phyloP scores from a whole-genome alignment of 2,888 invertebrate genomes.

The Epistrophe eligans region DNA sequence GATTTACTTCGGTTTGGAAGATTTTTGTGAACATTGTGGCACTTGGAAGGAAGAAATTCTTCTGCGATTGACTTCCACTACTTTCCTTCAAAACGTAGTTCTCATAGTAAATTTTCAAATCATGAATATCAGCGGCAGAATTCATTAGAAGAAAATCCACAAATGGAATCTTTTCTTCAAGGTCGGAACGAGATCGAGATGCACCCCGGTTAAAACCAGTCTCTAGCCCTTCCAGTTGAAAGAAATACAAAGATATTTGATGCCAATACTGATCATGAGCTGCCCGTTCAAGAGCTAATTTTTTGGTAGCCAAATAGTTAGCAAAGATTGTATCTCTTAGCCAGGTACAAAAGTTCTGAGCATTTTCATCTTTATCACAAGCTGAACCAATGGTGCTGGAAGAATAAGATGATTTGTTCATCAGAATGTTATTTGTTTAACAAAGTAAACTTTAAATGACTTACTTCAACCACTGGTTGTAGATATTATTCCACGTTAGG shows the following conservation, averaged over 20 bases:
- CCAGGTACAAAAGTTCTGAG: conserved; percentile 83
- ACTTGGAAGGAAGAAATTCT: conserved; percentile 87
- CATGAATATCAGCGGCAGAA: conserved; percentile 90
- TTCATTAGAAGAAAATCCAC: conserved; percentile 91
- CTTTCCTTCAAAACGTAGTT: conserved; percentile 80
- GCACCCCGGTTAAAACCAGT: conserved; percentile 90
- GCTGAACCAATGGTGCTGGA: conserved; percentile 82
- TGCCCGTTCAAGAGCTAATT: conserved; percentile 87
- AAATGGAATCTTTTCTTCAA: conserved; percentile 86
- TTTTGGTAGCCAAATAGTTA: conserved; percentile 88
- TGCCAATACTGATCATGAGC: conserved; percentile 90
- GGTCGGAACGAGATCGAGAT: conserved; percentile 86
- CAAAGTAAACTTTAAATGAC: conserved; percentile 42
- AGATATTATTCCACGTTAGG: conserved; percentile 91
- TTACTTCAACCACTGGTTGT: conserved; percentile 90
- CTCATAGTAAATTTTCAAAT: conserved; percentile 84
- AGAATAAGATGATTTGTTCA: background rate
- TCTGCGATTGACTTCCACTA: conserved; percentile 82
- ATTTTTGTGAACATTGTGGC: conserved; percentile 83
- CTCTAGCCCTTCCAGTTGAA: conserved; percentile 91
- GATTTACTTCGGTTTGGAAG: conserved; percentile 77
- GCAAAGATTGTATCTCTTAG: conserved; percentile 85
- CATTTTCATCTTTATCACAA: conserved; percentile 82
- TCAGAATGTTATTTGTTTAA: background rate
- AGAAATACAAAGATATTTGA: conserved; percentile 91